Base-by-base conservation (phyloP, 2,797 vertebrate genomes). In the Loriculus beryllinus region DNA sequence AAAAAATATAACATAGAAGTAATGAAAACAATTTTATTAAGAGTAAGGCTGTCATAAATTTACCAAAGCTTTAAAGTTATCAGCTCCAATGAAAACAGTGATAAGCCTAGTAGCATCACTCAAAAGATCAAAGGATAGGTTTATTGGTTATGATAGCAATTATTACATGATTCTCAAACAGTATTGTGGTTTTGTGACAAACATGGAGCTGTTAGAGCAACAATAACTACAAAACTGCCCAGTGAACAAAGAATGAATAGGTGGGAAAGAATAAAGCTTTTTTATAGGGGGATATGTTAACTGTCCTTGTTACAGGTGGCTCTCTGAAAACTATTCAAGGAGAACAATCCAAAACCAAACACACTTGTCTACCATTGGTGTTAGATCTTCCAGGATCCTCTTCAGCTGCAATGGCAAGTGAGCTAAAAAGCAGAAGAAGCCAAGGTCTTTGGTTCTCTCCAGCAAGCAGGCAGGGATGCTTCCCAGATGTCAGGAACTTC, bases 331-430 rank as follows among this genome's bases (percentile, higher is more conserved):
- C 86, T 91, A 40, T 78, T 74, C 51, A 71, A 76, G 65, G n/a
- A 93, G 26, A 92, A 80, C 26, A 84, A 91, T 59, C 13, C 56
- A 95, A 93, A 95, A 64, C 33, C 9, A 76, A 92, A 28, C 22
- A 57, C 90, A 83, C 33, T 71, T 51, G 35, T 52, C 90, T 93
- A 9, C 54, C 60, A 42, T 4, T 74, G 21, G 45, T 48, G 67
- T 39, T 64, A 80, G 77, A 52, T 70, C 48, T 81, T 75, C 35
- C 59, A 26, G 39, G 25, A 74, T 20, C 14, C 71, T 93, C 52
- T 93, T 86, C 70, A 80, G n/a, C 57, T 88, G 40, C 60, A n/a
- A 16, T 7, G 17, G 5, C 42, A 84, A 69, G 69, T 51, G 45
- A 69, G 20, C n/a, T 33, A 76, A 67, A 16, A 37, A 82, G 26